These are phyloP conservation scores for Cephus cinctus DNA, from an alignment of 1,140 invertebrate genomes.

Conservation along the genomic window DNA sequence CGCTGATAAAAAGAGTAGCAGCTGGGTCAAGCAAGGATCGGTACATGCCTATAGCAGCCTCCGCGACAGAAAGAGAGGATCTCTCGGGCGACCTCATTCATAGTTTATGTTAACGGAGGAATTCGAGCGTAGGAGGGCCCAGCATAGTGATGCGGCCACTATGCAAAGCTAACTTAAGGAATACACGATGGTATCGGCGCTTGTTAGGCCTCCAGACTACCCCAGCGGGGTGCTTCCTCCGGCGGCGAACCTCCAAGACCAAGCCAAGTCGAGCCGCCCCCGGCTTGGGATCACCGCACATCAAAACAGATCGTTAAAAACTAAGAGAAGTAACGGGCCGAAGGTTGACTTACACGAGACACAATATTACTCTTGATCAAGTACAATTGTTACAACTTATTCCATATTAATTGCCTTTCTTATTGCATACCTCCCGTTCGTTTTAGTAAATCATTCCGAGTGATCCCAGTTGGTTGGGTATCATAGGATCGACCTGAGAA, in stretches of 20 bases:
- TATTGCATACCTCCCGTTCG: background rate
- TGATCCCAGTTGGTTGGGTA: background rate
- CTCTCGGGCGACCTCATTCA: constrained; percentile 8
- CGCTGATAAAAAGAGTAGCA: too few relatives aligned
- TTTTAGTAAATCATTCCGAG: background rate
- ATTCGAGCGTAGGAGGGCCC: constrained; percentile 20
- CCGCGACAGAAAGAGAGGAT: too few relatives aligned
- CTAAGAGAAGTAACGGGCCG: background rate
- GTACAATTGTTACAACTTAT: background rate
- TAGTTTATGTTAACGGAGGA: constrained; percentile 12
- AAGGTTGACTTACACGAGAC: background rate
- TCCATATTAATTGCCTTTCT: background rate
- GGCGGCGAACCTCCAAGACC: constrained; percentile 30
- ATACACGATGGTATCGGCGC: constrained; percentile 34
- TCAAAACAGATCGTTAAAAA: constrained; percentile 41
- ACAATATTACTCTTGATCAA: background rate
- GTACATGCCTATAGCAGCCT: too few relatives aligned
- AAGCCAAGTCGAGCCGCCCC: background rate
- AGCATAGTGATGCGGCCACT: constrained; percentile 10
- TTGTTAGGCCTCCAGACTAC: constrained; percentile 39
- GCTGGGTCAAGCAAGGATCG: too few relatives aligned
- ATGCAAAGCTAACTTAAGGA: constrained; percentile 24
- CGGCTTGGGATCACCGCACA: constrained; percentile 24
- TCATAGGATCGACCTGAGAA: too few relatives aligned
- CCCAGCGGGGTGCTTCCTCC: constrained; percentile 33